Conservation (phyloP, 1,140 invertebrate genomes). For the Babylonia areolata region DNA sequence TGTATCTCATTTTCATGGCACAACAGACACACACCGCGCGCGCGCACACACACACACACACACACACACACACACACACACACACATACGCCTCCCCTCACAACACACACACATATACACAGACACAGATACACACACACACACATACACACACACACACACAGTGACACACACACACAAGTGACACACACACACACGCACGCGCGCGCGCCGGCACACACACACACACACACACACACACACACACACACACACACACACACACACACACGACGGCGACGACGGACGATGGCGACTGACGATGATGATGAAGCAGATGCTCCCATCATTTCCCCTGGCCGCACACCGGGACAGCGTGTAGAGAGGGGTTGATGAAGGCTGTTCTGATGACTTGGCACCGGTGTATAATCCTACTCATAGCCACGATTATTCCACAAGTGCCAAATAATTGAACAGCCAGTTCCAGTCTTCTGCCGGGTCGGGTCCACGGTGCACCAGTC, state of each 20-base stretch:
- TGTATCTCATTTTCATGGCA: too few species aligned
- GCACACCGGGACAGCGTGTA: too few species aligned
- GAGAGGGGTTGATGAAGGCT: neutral
- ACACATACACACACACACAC: neutral
- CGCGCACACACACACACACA: neutral
- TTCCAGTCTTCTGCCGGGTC: too few species aligned
- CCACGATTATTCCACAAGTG: slow-evolving; percentile 49
- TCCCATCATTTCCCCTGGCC: too few species aligned
- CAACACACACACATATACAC: slow-evolving; percentile 15
- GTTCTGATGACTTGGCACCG: slow-evolving; percentile 47
- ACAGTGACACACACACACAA: neutral
- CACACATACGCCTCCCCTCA: neutral
- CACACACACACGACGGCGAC: neutral
- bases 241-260: neutral
- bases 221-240: neutral
- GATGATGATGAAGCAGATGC: too few species aligned
- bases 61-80: neutral
- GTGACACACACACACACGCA: neutral
- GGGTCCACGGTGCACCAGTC: too few species aligned
- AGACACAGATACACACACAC: slow-evolving; percentile 15
- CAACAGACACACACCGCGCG: neutral
- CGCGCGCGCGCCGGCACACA: neutral
- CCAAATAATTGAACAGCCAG: slow-evolving; percentile 49
- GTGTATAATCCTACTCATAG: slow-evolving; percentile 41
- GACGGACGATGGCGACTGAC: too few species aligned